Evolutionary conservation across 2,888 invertebrate genomes (phyloP), one percentile per base, ranked within the genome.

Genomic region (Mamestra brassicae): DNA sequence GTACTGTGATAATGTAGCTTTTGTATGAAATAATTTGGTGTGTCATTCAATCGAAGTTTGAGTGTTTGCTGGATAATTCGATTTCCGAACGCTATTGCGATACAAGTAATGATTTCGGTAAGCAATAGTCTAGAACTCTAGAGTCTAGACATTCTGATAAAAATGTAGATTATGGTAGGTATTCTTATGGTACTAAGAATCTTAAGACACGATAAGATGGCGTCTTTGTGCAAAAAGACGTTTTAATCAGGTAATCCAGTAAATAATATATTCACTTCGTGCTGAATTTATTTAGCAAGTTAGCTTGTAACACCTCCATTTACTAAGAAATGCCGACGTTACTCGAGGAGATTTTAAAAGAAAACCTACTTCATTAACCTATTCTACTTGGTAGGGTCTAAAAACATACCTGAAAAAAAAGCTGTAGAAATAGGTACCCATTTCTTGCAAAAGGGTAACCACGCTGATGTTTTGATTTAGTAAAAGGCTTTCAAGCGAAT

Each of bases 191-290:
- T 54, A 61, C 34, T 68, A 13, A 45, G 15, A 79, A 65, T 62
- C 57, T 47, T 17, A 64, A 64, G 57, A 52, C 34, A 73, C 47
- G 69, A 63, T 69, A 64, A 47, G 36, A 52, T 80, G 85, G 50
- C 65, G 47, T 67, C 68, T 73, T 78, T 62, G 52, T 8, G 47
- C 42, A 68, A 61, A 64, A 62, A 50, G 10, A 70, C 36, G 52
- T 73, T 76, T 63, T 58, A 69, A 69, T 76, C 65, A 70, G 60
- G 17, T 71, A 64, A 73, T 68, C 62, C 55, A 58, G n/a, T 38
- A 58, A 63, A 83, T 68, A 67, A 74, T 70, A 70, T 70, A 78
- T 83, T 69, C 72, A 57, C 10, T 78, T 66, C 69, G 61, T 63
- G 71, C 45, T 80, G 72, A 47, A 78, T 71, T 38, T 74, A 73